Evolutionary conservation across 2,113 vertebrate species (phyloP), one percentile per base, ranked within the genome.

Genomic region (Sphaerodactylus townsendi): DNA sequence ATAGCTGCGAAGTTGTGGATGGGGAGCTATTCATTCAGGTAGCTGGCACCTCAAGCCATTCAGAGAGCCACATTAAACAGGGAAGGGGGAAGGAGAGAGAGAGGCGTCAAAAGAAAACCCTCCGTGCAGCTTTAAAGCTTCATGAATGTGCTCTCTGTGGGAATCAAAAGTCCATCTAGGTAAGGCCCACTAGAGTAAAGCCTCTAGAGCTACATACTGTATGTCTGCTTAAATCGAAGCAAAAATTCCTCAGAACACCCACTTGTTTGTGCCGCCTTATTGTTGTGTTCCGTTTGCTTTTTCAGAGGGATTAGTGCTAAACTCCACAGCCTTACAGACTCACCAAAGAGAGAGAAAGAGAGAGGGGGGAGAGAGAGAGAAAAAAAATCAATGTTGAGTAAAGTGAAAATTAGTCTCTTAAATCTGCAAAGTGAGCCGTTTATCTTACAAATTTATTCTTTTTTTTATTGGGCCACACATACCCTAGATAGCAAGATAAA

Each of bases 391-490:
- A 92, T 94, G 94, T 94, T 94, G 92, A 87, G 91, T 94, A 92
- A 95, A 96, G 94, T 91, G 94, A 95, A 96, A 96, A 96, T 95
- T 94, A 95, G 95, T 90, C 95, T 95, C 95, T 96, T 95, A 96
- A 96, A 95, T 96, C 95, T 95, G 94, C 93, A 94, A 94, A 95
- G 93, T 79, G 93, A 94, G 93, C 94, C 96, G 95, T 96, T 96
- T 96, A 95, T 96, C 94, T 96, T 96, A 95, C 91, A 96, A 96
- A 96, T 94, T 93, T 96, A 95, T 96, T 96, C 95, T 94, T 95
- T 93, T 82, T 56, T 95, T 96, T 95, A 95, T 95, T 94, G 96
- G 95, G 95, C 95, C 96, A 95, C 96, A 96, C 95, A 94, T 95
- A 94, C 86, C 93, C 93, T 84, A 91, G 95, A 94, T 93, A 91